Evolutionary conservation across 53 echinoderm and acorn worm genomes (phyloP), one percentile per base, ranked within the genome.

Genomic region (Antedon mediterranea): DNA sequence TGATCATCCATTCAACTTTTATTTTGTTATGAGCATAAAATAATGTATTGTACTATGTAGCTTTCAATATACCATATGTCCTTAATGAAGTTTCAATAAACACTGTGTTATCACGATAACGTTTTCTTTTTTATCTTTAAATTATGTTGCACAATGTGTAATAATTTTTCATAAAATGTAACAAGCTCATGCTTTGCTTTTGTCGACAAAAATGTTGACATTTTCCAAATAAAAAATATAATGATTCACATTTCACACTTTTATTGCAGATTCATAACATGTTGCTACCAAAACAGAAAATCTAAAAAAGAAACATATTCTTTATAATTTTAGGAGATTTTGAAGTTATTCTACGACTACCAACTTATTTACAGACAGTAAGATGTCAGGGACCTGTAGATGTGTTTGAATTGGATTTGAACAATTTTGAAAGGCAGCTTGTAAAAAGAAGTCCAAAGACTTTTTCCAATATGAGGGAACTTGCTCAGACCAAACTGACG

Each of bases 401-500:
- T 28, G 82, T 90, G 15, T 85, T 98, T 31, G 98, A 98, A 72
- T 76, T 98, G 75, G 89, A 98, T 57, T 78, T 88, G 29, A 98
- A 82, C 76, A 98, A 89, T 83, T 98, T 92, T 75, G 90, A 92
- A 81, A 82, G 98, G 3, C 88, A 88, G 72, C 84, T 98, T 75
- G 86, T 88, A 34, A 98, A 93, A 75, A 84, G 88, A 75, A 88
- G 82, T 37, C 92, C 78, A 41, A 72, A 82, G 2, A 90, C 98
- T 0, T 90, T 88, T 33, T 73, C 79, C 30, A 32, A 80, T 30
- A 88, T 98, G 83, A 81, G 85, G 32, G 78, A 90, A 43, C 78
- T 88, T n/a, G 87, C 91, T 0, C 88, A 93, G 79, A 77, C 82
- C 74, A 98, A 90, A 72, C 85, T 98, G 37, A 28, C 76, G 14